Evolutionary conservation across 1,140 invertebrate genomes (phyloP), one percentile per base, ranked within the genome.

Genomic region (Cydia strobilella): DNA sequence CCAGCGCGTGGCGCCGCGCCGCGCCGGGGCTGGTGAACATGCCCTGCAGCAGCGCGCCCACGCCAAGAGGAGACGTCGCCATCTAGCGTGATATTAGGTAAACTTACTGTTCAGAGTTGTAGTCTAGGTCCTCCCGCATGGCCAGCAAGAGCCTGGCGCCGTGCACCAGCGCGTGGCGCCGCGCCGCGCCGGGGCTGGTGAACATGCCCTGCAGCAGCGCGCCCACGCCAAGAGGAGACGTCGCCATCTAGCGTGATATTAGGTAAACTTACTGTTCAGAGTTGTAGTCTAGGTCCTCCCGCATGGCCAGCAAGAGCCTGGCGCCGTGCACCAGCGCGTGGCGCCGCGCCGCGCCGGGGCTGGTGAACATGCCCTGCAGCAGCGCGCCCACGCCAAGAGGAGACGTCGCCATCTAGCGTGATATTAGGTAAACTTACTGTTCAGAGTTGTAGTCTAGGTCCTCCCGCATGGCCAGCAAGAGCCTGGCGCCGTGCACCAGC

Each of bases 351-450:
- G 73, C 51, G 13, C 78, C n/a, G 12, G 86, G 79, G 48, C 83
- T 78, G n/a, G 87, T 86, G 86, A 92, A 91, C 79, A 88, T 85
- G 77, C 77, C 85, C 74, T 80, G 79, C 77, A 93, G 86, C 75
- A 93, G 77, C 72, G 78, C 74, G n/a, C 84, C 79, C 75, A 83
- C 84, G 59, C 78, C 45, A n/a, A n/a, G n/a, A n/a, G n/a, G n/a
- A n/a, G n/a, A n/a, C n/a, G n/a, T n/a, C 42, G 42, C 42, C 42
- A 45, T 15, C 42, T 45, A 45, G 42, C 42, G 42, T 39, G 35
- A 39, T 10, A 7, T 0, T 5, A 3, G 7, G 48, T n/a, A 51
- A n/a, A 51, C n/a, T n/a, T 7, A 51, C 48, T 48, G 45, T 0
- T 51, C 48, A 2, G 15, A 0, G 0, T 18, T 18, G 48, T 18